These are phyloP conservation scores for Ambastaia sidthimunki DNA, from an alignment of 2,797 vertebrate species.

Conservation along the genomic window DNA sequence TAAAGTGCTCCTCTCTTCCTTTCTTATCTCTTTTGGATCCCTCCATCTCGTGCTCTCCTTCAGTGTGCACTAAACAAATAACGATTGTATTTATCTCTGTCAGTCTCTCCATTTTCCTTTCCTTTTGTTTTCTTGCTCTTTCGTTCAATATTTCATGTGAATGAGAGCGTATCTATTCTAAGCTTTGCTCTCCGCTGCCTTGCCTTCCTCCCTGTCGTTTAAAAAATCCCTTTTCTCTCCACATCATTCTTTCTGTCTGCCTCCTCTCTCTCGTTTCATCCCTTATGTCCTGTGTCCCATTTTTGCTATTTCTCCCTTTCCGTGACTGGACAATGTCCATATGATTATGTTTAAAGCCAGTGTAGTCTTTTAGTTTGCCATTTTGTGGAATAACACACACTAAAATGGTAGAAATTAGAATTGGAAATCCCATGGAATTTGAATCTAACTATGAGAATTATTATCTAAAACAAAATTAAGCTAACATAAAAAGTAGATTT, in stretches of 20 bases:
- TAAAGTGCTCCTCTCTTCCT: slow-evolving; percentile 54
- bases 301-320: slow-evolving; percentile 52
- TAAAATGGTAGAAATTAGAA: no score
- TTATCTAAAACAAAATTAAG: no score
- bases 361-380: background rate
- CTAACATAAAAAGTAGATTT: no score
- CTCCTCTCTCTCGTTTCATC: slow-evolving; percentile 52
- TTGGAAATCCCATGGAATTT: no score
- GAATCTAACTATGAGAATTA: no score
- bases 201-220: slow-evolving; percentile 52
- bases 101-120: slow-evolving; percentile 78
- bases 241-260: slow-evolving; percentile 78
- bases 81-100: slow-evolving; percentile 84
- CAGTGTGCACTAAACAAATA: slow-evolving; percentile 64
- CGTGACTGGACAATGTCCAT: slow-evolving; percentile 31
- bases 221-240: slow-evolving; percentile 49
- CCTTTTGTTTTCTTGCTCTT: slow-evolving; percentile 76
- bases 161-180: slow-evolving; percentile 83
- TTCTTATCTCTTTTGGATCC: slow-evolving; percentile 63
- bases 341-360: no score
- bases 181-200: slow-evolving; percentile 67
- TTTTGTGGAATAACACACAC: background rate
- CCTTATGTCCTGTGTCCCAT: slow-evolving; percentile 69
- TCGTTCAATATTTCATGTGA: slow-evolving; percentile 83
- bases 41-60: slow-evolving; percentile 39